Conservation (phyloP, 2,888 invertebrate genomes). For the Poecilobothrus nobilitatus region DNA sequence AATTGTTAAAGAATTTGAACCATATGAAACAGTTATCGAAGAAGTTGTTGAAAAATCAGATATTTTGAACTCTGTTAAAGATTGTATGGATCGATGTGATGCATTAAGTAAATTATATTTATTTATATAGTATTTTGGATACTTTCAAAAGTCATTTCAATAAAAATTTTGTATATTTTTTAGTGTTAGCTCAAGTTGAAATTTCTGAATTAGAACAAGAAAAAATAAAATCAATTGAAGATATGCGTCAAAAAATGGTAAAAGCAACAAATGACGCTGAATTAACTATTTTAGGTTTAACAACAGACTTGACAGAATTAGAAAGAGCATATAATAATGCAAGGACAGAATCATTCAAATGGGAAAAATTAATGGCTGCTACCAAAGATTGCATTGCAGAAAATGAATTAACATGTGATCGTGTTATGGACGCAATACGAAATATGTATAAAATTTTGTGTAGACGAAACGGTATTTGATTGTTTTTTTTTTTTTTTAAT, state of each 20-base stretch:
- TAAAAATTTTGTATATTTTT: background rate
- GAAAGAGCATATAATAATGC: constrained; percentile 37
- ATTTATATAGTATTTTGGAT: background rate
- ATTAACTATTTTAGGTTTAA: constrained; percentile 36
- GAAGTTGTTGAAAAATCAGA: constrained; percentile 35
- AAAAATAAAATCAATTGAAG: constrained; percentile 36
- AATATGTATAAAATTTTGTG: constrained; percentile 35
- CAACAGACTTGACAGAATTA: constrained; percentile 37
- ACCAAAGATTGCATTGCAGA: constrained; percentile 33
- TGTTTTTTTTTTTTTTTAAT: background rate
- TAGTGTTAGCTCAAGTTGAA: constrained; percentile 42
- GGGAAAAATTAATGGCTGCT: constrained; percentile 36
- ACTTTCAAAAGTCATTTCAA: background rate
- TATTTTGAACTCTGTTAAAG: constrained; percentile 36
- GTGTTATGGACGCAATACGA: constrained; percentile 36
- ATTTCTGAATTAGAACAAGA: constrained; percentile 33
- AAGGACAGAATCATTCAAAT: constrained; percentile 32
- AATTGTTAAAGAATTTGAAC: constrained; percentile 35
- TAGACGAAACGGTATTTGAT: constrained; percentile 30
- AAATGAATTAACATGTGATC: constrained; percentile 32
- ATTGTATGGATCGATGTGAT: constrained; percentile 41
- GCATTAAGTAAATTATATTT: constrained; percentile 38
- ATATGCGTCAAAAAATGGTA: constrained; percentile 37
- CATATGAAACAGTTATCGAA: constrained; percentile 37
- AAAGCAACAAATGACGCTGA: constrained; percentile 39